phyloP scores from a whole-genome alignment of 2,888 invertebrate genomes.

The Hoplodrina blanda region DNA sequence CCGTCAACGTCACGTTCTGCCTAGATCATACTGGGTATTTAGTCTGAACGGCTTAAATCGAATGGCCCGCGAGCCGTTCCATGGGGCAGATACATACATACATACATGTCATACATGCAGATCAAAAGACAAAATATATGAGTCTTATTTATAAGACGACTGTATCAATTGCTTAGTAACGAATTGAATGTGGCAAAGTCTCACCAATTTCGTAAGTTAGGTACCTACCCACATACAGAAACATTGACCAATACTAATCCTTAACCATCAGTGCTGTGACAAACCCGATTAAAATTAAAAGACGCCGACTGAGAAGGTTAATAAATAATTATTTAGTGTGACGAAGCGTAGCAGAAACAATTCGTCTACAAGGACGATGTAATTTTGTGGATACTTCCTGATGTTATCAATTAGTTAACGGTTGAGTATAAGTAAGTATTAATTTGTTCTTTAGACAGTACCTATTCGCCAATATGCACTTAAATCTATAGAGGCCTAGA shows the following conservation, averaged over 20 bases:
- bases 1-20: too few species aligned
- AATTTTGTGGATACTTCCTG: constrained; percentile 38
- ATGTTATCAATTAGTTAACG: constrained; percentile 10
- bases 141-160: too few species aligned
- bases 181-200: constrained; percentile 10
- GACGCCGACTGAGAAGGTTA: constrained; percentile 56
- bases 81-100: too few species aligned
- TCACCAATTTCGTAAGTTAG: neutral
- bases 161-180: neutral
- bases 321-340: constrained; percentile 55
- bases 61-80: too few species aligned
- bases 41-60: too few species aligned
- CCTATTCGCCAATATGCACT: neutral
- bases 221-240: constrained; percentile 3
- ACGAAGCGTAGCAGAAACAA: constrained; percentile 50
- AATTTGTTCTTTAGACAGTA: neutral
- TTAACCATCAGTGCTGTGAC: constrained; percentile 38
- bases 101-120: too few species aligned
- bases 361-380: constrained; percentile 56
- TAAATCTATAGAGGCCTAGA: too few species aligned
- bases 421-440: too few species aligned
- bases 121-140: too few species aligned
- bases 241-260: constrained; percentile 10
- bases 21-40: too few species aligned
- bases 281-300: constrained; percentile 53